Evolutionary conservation across 2,113 vertebrate genomes (phyloP).

Genomic region (Bostrychus sinensis): DNA sequence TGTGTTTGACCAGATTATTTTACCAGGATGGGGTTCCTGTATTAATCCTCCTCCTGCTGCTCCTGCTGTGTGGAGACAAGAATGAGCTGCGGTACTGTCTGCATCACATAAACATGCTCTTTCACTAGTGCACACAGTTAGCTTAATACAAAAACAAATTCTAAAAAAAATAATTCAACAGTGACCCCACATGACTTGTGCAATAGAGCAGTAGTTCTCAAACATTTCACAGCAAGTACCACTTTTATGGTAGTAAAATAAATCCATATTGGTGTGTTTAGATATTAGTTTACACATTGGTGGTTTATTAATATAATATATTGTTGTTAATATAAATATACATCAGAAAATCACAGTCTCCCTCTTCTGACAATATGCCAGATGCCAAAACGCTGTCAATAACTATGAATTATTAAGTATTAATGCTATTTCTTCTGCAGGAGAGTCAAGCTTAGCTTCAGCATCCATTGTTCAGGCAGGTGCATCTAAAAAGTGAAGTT

Average conservation of each 20-base stretch:
- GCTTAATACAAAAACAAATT: too few relatives aligned
- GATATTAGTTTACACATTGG: too few relatives aligned
- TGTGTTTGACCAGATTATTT: slow-evolving; percentile 58
- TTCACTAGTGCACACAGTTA: not conserved
- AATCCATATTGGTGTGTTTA: too few relatives aligned
- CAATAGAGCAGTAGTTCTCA: too few relatives aligned
- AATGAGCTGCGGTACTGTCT: slow-evolving; percentile 47
- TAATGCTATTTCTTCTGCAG: slow-evolving; percentile 28
- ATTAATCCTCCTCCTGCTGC: slow-evolving; percentile 65
- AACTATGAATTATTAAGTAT: slow-evolving; percentile 71
- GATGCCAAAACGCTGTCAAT: slow-evolving; percentile 36
- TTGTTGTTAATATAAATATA: slow-evolving; percentile 15
- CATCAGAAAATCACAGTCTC: slow-evolving; percentile 41
- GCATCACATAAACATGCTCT: slow-evolving; percentile 4
- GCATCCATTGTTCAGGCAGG: too few relatives aligned
- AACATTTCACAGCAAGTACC: too few relatives aligned
- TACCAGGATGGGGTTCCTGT: slow-evolving; percentile 38
- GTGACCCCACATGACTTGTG: too few relatives aligned
- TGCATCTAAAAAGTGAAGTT: not conserved
- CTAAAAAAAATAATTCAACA: too few relatives aligned
- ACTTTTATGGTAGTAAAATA: too few relatives aligned
- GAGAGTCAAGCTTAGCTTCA: slow-evolving; percentile 4
- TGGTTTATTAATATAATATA: not conserved
- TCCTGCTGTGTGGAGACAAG: slow-evolving; percentile 46
- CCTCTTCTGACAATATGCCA: slow-evolving; percentile 10